phyloP scores from a whole-genome alignment of 2,888 invertebrate species.

The Acleris sparsana region DNA sequence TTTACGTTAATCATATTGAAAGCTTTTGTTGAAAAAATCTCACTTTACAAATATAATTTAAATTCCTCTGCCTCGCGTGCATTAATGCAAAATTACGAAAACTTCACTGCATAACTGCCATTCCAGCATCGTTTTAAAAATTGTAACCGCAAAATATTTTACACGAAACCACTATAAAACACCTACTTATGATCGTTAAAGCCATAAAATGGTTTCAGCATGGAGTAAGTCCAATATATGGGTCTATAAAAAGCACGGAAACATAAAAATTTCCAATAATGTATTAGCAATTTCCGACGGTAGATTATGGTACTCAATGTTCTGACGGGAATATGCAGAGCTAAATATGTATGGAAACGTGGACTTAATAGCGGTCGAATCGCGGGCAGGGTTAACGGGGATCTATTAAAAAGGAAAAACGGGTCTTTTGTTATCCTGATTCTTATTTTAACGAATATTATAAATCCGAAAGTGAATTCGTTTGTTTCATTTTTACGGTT shows the following conservation, averaged over 20 bases:
- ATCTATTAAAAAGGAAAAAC: neutral
- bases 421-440: too few species aligned
- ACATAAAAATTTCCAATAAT: conserved; percentile 69
- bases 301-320: conserved; percentile 49
- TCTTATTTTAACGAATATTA: too few species aligned
- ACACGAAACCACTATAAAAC: conserved; percentile 55
- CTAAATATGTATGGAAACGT: conserved; percentile 26
- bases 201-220: conserved; percentile 69
- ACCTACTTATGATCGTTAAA: conserved; percentile 72
- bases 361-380: conserved; percentile 14
- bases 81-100: neutral
- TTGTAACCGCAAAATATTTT: conserved; percentile 43
- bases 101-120: conserved; percentile 13
- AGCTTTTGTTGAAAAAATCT: neutral
- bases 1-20: too few species aligned
- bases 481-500: too few species aligned
- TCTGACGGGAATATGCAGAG: conserved; percentile 30
- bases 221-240: conserved; percentile 72
- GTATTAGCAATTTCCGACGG: conserved; percentile 69
- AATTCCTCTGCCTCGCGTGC: neutral
- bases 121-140: conserved; percentile 28
- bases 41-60: neutral
- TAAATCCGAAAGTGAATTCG: too few species aligned
- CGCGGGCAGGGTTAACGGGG: neutral
- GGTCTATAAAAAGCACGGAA: conserved; percentile 71